Percentiles rank a stretch among this genome's conserved stretches.
Evolutionary conservation across 2,888 invertebrate species (phyloP).

Genomic region (Pterobdella sp.): DNA sequence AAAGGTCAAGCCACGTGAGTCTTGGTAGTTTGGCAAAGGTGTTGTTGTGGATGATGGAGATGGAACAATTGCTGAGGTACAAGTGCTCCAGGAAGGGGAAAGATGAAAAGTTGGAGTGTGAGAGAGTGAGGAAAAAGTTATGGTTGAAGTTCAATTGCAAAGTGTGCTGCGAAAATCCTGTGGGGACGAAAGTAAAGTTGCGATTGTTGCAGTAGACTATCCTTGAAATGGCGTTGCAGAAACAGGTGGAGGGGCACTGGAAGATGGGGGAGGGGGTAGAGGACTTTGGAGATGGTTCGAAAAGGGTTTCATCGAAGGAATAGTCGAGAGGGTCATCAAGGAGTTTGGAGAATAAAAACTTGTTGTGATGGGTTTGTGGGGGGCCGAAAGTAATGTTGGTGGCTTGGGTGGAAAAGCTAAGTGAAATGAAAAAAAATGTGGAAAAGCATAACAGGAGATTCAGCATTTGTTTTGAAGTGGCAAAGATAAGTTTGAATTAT

Average conservation of each 20-base stretch:
- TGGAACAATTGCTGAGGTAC: constrained; percentile 47
- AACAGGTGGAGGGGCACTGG: constrained; percentile 45
- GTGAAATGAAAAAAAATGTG: too few relatives aligned
- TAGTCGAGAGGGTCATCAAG: too few relatives aligned
- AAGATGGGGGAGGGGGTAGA: neutral
- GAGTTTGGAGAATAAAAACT: too few relatives aligned
- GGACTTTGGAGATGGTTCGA: too few relatives aligned
- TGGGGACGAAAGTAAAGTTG: constrained; percentile 44
- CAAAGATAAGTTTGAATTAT: too few relatives aligned
- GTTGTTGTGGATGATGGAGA: constrained; percentile 45
- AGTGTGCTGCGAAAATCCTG: constrained; percentile 45
- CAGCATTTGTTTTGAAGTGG: too few relatives aligned
- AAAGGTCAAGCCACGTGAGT: constrained; percentile 47
- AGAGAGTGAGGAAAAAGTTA: constrained; percentile 44
- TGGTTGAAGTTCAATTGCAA: constrained; percentile 47
- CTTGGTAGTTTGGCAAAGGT: constrained; percentile 46
- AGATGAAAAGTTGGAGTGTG: constrained; percentile 44
- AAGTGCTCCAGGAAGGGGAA: constrained; percentile 45
- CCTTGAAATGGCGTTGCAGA: constrained; percentile 45
- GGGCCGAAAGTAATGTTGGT: too few relatives aligned
- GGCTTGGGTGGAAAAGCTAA: too few relatives aligned
- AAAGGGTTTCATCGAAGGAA: too few relatives aligned
- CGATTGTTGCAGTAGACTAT: constrained; percentile 47
- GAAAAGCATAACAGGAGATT: too few relatives aligned
- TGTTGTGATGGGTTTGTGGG: too few relatives aligned